Percentiles rank a stretch among this genome's conserved stretches.
These are phyloP conservation scores for Arion vulgaris DNA, from an alignment of 1,140 invertebrate genomes.

Conservation along the genomic window DNA sequence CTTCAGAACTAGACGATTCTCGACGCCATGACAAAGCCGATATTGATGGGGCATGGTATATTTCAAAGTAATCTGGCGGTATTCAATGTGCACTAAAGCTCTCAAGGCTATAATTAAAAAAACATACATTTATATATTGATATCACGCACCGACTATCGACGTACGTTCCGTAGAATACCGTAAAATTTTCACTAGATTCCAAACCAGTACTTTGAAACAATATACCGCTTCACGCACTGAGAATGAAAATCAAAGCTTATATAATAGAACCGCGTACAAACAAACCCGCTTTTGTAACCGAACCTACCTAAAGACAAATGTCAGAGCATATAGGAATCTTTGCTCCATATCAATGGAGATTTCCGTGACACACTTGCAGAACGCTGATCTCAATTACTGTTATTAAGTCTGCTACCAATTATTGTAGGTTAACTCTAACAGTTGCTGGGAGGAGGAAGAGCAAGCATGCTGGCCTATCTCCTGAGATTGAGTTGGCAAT, in stretches of 20 bases:
- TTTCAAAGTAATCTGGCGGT: no score
- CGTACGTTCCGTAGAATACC: no score
- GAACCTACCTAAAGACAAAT: not conserved
- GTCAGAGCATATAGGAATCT: not conserved
- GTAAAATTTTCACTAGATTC: no score
- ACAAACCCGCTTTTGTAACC: not conserved
- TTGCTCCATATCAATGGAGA: not conserved
- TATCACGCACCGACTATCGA: no score
- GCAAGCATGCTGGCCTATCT: not conserved
- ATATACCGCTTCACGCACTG: not conserved
- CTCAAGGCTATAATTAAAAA: no score
- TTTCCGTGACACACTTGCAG: not conserved
- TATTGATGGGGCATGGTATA: no score
- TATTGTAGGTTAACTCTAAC: not conserved
- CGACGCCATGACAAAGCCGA: no score
- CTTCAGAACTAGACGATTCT: no score
- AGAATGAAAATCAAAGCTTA: not conserved
- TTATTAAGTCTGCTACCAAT: not conserved
- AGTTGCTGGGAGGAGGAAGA: not conserved
- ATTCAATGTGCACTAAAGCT: no score
- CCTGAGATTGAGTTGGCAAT: not conserved
- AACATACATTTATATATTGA: no score
- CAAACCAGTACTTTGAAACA: no score
- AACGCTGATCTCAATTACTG: not conserved
- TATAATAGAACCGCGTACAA: not conserved